Base-by-base conservation (phyloP, 1,140 invertebrate genomes). In the Helicoverpa zea region DNA sequence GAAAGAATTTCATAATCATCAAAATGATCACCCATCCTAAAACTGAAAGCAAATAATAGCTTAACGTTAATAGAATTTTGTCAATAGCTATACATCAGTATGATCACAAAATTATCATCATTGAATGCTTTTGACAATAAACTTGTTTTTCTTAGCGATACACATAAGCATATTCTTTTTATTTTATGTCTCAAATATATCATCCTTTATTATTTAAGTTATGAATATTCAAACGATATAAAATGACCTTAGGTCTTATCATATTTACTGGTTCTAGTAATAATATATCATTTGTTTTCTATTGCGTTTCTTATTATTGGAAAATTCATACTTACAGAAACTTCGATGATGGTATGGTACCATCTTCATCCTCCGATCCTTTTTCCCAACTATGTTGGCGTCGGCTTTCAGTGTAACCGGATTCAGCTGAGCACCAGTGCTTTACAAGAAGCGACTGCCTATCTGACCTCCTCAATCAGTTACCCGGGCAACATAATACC, bases 81-180 rank as follows among this genome's bases (percentile, higher is more conserved):
- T 58, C n/a, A 3, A 58, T 58, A 58, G n/a, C 43, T 47, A 68
- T 68, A 49, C 64, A 49, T 68, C 64, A 68, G 3, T 51, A 49
- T 43, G 5, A 43, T 43, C 5, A 43, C 7, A 43, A 43, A 43
- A 43, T 43, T 43, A 43, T 9, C 49, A 68, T 64, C 30, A 23
- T 68, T n/a, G 43, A 68, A 68, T 49, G 43, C 16, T 4, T 13
- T 68, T 13, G 12, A 68, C 43, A 49, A 68, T 68, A 68, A 68
- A 68, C n/a, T 68, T 68, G 64, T 68, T 68, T 68, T 68, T 68
- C 43, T 68, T 12, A 61, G 13, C 58, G 23, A 61, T 61, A 14
- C 7, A n/a, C 43, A 49, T 16, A 49, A 11, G 49, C 43, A 68
- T 49, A 68, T 68, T 49, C 43, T 16, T 18, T 49, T 68, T 68